Evolutionary conservation across 2,113 vertebrate species (phyloP).

Genomic region (Embiotoca jacksoni): DNA sequence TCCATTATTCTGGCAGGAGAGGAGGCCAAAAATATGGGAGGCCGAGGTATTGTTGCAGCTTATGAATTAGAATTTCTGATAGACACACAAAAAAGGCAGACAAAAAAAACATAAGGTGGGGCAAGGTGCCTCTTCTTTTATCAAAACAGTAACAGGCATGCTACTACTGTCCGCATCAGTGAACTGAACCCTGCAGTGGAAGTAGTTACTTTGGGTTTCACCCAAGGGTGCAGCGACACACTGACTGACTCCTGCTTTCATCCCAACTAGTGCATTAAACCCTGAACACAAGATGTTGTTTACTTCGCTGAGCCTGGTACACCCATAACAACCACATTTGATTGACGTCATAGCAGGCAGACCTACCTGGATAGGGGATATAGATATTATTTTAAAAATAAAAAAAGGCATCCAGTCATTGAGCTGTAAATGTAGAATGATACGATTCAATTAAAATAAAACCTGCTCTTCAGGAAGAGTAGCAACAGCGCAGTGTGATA

Average conservation of each 20-base stretch:
- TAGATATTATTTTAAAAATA: not conserved
- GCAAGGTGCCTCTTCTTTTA: too few relatives aligned
- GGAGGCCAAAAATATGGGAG: not conserved
- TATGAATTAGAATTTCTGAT: conserved; percentile 15
- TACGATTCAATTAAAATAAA: too few relatives aligned
- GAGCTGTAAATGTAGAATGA: not conserved
- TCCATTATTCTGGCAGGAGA: conserved; percentile 43
- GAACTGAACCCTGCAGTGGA: conserved; percentile 25
- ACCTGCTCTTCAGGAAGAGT: too few relatives aligned
- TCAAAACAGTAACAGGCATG: not conserved
- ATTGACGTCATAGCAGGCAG: conserved; percentile 26
- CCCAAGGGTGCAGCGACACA: conserved; percentile 21
- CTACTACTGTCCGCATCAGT: conserved; percentile 14
- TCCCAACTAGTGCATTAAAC: conserved; percentile 10
- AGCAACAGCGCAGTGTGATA: too few relatives aligned
- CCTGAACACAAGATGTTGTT: conserved; percentile 32
- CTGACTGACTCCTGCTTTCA: conserved; percentile 41
- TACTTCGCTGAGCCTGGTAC: conserved; percentile 1
- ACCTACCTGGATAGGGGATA: conserved; percentile 2
- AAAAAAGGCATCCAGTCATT: not conserved
- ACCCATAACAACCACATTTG: conserved; percentile 14
- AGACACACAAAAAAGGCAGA: not conserved
- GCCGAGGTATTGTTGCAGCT: not conserved
- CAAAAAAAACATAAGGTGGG: not conserved
- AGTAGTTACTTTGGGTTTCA: conserved; percentile 40